Evolutionary conservation across 1,140 invertebrate genomes (phyloP), one percentile per base, ranked within the genome.

Genomic region (Cecropterus lyciades): DNA sequence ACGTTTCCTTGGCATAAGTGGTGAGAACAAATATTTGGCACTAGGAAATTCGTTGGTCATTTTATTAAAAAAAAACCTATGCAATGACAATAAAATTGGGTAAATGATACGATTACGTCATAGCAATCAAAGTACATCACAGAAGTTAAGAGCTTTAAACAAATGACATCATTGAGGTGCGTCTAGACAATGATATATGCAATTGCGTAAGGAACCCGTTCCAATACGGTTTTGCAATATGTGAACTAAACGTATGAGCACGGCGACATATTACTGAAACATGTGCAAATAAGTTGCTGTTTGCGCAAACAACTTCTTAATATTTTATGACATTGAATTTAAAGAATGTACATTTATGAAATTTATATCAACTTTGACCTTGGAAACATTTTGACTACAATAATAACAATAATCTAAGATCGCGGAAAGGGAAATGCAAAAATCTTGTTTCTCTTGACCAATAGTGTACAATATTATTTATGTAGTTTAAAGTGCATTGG

Each of bases 131-230:
- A 24, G n/a, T 5, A 42, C 37, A 53, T 40, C 24, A 33, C 45
- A 55, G 24, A 30, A 15, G 20, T 14, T 30, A 45, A n/a, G n/a
- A 20, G 60, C 17, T 53, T 48, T 20, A 52, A 33, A 49, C 40
- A 62, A 59, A 67, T 70, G 63, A 68, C 73, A 75, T 68, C 66
- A 65, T 52, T 65, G 42, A 69, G 72, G 67, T 59, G 70, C 63
- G 63, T 59, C 73, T 73, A 70, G 64, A 77, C 72, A 81, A 75
- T 73, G 48, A 69, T 72, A 71, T 77, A n/a, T 70, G 72, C 65
- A 62, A 70, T 81, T 81, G 70, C 67, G 63, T 68, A 77, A 74
- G 57, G 37, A 42, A 48, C 64, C 60, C 43, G 60, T 11, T 40
- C 33, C 33, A 55, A 55, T 55, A 53, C 51, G 20, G 53, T 66